These are phyloP conservation scores for Aegotheles bennettii DNA, from an alignment of 2,113 vertebrate species.

Conservation along the genomic window DNA sequence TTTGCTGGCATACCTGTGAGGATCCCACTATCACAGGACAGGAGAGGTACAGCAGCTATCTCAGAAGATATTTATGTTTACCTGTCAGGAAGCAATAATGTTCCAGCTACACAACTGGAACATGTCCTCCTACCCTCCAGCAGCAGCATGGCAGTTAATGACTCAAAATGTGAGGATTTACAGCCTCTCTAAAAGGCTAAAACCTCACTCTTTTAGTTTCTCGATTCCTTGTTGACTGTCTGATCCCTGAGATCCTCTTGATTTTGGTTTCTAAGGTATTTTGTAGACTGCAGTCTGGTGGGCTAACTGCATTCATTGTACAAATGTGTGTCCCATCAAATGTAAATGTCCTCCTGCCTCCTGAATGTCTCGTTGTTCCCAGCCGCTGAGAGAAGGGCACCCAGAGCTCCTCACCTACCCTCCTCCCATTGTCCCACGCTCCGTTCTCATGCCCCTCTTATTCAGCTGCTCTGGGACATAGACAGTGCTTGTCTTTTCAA, in stretches of 20 bases:
- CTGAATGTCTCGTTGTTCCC: neutral
- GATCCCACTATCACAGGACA: neutral
- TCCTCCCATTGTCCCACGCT: neutral
- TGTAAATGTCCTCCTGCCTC: neutral
- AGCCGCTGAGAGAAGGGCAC: accelerated
- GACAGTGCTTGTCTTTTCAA: conserved; percentile 4
- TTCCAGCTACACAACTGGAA: neutral
- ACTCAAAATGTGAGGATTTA: neutral
- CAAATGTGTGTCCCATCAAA: neutral
- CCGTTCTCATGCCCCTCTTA: conserved; percentile 28
- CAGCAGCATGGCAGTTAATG: neutral
- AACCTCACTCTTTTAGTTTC: neutral
- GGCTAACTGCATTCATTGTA: neutral
- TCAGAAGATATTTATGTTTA: neutral
- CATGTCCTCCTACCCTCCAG: neutral
- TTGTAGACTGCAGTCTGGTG: neutral
- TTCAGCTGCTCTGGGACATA: neutral
- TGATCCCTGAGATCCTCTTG: neutral
- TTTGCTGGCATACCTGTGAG: accelerated
- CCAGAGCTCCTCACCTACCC: neutral
- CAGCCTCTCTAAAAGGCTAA: neutral
- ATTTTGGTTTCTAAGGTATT: neutral
- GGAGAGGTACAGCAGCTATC: neutral
- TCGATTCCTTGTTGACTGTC: neutral
- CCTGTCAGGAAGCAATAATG: neutral